phyloP scores from a whole-genome alignment of 2,888 invertebrate species.

The Cacoxenus indagator region DNA sequence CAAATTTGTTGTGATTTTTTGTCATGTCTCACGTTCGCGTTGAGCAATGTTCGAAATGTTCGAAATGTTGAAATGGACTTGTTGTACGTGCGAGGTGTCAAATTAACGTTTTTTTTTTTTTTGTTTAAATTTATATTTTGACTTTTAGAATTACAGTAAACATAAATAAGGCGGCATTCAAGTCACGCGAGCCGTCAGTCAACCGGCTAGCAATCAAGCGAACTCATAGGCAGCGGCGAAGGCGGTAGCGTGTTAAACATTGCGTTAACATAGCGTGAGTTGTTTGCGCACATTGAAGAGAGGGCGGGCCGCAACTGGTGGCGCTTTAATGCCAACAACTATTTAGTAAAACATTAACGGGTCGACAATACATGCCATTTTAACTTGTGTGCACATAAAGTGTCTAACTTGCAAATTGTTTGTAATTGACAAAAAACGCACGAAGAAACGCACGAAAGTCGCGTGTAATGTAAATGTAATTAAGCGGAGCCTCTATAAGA shows the following conservation, averaged over 20 bases:
- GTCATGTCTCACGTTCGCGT: neutral
- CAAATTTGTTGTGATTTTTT: neutral
- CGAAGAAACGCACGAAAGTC: neutral
- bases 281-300: neutral
- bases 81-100: constrained; percentile 7
- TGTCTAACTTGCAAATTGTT: constrained; percentile 55
- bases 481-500: too few species aligned
- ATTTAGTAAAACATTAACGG: constrained; percentile 4
- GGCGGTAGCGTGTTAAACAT: neutral
- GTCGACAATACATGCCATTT: neutral
- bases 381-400: constrained; percentile 35
- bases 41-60: too few species aligned
- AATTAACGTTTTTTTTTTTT: neutral
- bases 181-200: neutral
- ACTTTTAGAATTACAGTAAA: neutral
- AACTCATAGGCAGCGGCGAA: neutral
- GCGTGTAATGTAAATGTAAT: neutral
- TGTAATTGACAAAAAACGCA: constrained; percentile 38
- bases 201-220: neutral
- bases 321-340: neutral
- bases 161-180: neutral
- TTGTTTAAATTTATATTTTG: neutral
- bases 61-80: neutral
- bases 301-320: neutral
- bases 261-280: constrained; percentile 2